Base-by-base conservation (phyloP, 30 jellyfish, hydroid and myxozoan genomes). In the Pseudorhiza aurosa region DNA sequence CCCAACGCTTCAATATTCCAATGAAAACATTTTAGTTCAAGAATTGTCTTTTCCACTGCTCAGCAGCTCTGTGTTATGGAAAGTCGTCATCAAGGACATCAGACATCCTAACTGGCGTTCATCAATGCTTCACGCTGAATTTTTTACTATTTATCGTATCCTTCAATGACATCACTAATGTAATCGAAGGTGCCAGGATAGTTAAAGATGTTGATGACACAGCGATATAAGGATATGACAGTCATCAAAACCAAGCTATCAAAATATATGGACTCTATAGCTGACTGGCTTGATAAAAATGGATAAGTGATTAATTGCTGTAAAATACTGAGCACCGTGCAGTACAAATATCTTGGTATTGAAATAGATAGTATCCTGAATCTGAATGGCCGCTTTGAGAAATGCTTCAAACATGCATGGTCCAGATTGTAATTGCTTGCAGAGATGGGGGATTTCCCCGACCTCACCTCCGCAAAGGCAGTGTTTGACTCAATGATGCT, bases 401-500 rank as follows among this genome's bases (percentile, higher is more conserved):
- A 63, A 18, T 63, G 77, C 26, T 26, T 4, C 77, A 63, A 63
- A 27, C 77, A 58, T 3, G 77, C 77, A 25, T 63, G 58, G 25
- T 5, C 29, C 77, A 63, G 77, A 33, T 63, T 63, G 32, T 3
- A 26, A 18, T 33, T 35, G 10, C 26, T 63, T 21, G 77, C 58
- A 63, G 32, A 25, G n/a, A n/a, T n/a, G n/a, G 56, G 35, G n/a
- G 17, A 29, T 18, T n/a, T 7, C 25, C 62, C 35, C 9, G 83
- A 69, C 42, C 76, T 69, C 15, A 69, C 69, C 75, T 69, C 83
- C 43, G 83, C 83, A 69, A 36, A 44, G 75, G 83, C 83, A 8
- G 83, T 69, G 83, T 69, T 35, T 69, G 83, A 69, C 76, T 69
- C 83, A 25, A 69, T 69, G 83, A 69, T 69, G 27, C 68, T 50